Conservation (phyloP, 2,888 invertebrate species). For the Orthosia gothica region DNA sequence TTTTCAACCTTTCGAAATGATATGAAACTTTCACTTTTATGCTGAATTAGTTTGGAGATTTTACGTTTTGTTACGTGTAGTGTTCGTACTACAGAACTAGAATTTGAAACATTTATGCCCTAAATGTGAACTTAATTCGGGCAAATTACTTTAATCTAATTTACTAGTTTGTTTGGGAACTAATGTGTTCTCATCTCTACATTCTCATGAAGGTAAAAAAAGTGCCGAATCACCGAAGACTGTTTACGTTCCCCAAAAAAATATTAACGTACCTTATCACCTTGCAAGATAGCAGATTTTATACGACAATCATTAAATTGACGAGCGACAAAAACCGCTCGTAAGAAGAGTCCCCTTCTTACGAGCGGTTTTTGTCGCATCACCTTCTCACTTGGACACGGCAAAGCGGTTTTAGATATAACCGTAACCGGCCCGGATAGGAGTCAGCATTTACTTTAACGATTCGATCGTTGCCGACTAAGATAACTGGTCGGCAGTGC, state of each 20-base stretch:
- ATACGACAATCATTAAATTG: conserved; percentile 55
- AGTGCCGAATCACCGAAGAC: neutral
- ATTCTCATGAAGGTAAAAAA: neutral
- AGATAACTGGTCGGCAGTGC: conserved; percentile 58
- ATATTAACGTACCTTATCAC: conserved; percentile 39
- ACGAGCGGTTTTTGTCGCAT: conserved; percentile 45
- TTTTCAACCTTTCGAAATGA: neutral
- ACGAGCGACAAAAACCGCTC: conserved; percentile 25
- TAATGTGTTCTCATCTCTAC: neutral
- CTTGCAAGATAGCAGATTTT: conserved; percentile 40
- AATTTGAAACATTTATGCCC: neutral
- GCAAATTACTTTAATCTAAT: neutral
- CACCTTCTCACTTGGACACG: conserved; percentile 55
- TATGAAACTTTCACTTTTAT: neutral
- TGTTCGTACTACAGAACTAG: neutral
- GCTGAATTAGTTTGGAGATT: neutral
- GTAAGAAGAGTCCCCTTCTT: neutral
- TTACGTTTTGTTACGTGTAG: neutral
- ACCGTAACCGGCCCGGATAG: conserved; percentile 70
- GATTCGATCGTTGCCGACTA: conserved; percentile 69
- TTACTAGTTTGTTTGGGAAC: neutral
- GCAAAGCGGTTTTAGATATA: conserved; percentile 69
- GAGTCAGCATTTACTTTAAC: conserved; percentile 75
- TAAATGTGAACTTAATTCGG: neutral
- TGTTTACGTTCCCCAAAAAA: conserved; percentile 27